Evolutionary conservation across 1,140 invertebrate genomes (phyloP).

Genomic region (Olivierus martensii): DNA sequence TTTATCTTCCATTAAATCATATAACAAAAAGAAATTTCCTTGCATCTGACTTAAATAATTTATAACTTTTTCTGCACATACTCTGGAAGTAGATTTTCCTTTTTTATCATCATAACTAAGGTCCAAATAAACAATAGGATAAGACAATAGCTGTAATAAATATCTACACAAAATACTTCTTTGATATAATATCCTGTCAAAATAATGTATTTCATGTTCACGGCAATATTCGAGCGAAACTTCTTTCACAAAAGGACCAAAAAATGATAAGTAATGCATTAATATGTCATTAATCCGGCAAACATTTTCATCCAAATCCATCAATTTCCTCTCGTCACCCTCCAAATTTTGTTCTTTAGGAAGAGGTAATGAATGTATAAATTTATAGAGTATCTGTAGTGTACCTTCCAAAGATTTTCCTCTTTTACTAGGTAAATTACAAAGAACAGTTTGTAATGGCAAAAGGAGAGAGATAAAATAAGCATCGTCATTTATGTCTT

Average conservation of each 20-base stretch:
- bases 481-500: not conserved
- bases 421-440: not conserved
- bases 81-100: not conserved
- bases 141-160: not conserved
- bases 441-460: not conserved
- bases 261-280: not conserved
- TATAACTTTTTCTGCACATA: not conserved
- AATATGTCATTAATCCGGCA: not conserved
- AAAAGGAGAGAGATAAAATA: not conserved
- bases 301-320: not conserved
- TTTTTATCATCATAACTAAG: not conserved
- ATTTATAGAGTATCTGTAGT: not conserved
- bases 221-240: too few species aligned
- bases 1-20: too few species aligned
- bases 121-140: not conserved
- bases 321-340: not conserved
- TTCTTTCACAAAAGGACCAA: too few species aligned
- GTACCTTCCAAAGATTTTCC: not conserved
- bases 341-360: not conserved
- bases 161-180: not conserved
- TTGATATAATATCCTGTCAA: not conserved
- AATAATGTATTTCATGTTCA: not conserved
- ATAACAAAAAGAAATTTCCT: too few species aligned
- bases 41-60: too few species aligned
- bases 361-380: not conserved